Evolutionary conservation across 2,797 vertebrate species (phyloP).

Genomic region (Podargus strigoides): DNA sequence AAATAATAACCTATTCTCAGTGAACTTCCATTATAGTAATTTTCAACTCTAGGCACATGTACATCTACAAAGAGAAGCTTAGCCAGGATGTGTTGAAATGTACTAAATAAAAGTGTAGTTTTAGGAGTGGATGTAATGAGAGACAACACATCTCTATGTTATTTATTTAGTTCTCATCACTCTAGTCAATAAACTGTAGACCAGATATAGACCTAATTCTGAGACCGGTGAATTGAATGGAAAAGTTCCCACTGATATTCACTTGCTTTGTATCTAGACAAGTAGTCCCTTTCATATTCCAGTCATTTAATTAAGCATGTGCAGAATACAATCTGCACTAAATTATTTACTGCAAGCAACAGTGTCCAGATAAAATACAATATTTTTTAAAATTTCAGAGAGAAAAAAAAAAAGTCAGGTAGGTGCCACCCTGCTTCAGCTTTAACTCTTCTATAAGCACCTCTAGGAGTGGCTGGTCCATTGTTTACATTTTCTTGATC

Average conservation of each 20-base stretch:
- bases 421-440: background rate
- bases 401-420: background rate
- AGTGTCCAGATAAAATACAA: background rate
- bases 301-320: background rate
- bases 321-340: background rate
- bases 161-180: background rate
- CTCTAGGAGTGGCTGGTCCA: background rate
- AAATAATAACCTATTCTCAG: background rate
- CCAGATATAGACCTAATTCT: background rate
- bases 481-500: conserved; percentile 36
- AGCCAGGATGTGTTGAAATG: background rate
- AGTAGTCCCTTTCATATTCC: background rate
- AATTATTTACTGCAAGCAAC: background rate
- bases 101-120: background rate
- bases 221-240: background rate
- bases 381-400: background rate
- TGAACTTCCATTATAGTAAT: background rate
- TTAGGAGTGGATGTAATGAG: background rate
- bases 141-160: background rate
- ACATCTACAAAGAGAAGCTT: background rate
- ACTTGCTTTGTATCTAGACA: background rate
- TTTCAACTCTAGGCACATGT: background rate
- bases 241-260: background rate
- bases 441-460: background rate
- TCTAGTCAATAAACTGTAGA: too few relatives aligned